A percentile compares a stretch with the other conserved stretches of the same genome.
These are phyloP conservation scores for Calephelis perditalis DNA, from an alignment of 2,888 invertebrate genomes.

Conservation along the genomic window DNA sequence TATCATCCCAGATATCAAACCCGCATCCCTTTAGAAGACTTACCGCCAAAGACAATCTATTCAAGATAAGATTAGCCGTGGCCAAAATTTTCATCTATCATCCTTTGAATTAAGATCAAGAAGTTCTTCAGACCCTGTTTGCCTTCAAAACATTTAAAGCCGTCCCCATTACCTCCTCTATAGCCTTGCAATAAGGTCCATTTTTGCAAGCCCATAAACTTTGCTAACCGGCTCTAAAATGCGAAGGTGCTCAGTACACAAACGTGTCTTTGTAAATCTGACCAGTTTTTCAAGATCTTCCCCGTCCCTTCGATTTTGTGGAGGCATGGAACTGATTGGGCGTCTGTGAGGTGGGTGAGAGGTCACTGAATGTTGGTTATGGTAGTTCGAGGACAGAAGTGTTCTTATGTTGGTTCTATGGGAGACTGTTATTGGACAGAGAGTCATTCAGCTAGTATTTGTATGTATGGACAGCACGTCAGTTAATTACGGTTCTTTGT, in stretches of 20 bases:
- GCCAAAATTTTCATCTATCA: constrained; percentile 36
- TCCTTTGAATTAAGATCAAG: constrained; percentile 41
- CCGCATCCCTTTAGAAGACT: constrained; percentile 10
- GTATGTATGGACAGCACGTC: constrained; percentile 47
- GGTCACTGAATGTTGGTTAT: constrained; percentile 44
- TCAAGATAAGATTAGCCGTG: constrained; percentile 16
- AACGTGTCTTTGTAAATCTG: constrained; percentile 65
- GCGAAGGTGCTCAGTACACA: constrained; percentile 67
- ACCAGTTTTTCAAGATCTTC: constrained; percentile 52
- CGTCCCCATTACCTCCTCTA: constrained; percentile 47
- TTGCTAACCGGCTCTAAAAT: constrained; percentile 60
- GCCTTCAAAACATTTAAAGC: constrained; percentile 61
- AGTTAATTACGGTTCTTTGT: constrained; percentile 57
- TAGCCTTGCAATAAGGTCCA: constrained; percentile 39
- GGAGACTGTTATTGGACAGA: constrained; percentile 72
- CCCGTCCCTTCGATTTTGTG: constrained; percentile 40
- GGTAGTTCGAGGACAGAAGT: constrained; percentile 62
- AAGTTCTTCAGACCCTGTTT: constrained; percentile 56
- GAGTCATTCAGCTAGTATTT: constrained; percentile 50
- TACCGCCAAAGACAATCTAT: constrained; percentile 6
- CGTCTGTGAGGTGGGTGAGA: constrained; percentile 29
- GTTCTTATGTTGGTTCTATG: constrained; percentile 67
- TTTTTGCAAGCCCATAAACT: constrained; percentile 41
- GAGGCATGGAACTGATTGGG: constrained; percentile 33
- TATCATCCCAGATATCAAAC: not conserved